phyloP scores from a whole-genome alignment of 2,797 vertebrate genomes.

The Anableps anableps region DNA sequence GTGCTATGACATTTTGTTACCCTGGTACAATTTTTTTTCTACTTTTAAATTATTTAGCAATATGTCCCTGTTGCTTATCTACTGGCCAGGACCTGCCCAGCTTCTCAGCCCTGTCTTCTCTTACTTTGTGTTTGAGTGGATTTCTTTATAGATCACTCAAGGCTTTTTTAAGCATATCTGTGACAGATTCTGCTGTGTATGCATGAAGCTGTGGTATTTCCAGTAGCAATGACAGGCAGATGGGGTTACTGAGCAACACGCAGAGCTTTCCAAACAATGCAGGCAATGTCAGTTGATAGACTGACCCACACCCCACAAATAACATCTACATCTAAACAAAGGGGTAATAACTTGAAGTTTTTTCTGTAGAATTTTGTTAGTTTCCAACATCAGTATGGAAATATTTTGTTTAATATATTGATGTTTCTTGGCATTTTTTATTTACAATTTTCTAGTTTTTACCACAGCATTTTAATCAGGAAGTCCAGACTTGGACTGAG shows the following conservation, averaged over 20 bases:
- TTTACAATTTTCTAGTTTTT: neutral
- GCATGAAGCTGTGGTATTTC: slow-evolving; percentile 39
- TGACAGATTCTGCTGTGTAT: slow-evolving; percentile 56
- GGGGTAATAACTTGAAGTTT: neutral
- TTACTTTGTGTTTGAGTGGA: slow-evolving; percentile 35
- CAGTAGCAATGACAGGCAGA: slow-evolving; percentile 45
- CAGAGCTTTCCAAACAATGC: neutral
- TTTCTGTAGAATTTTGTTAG: neutral
- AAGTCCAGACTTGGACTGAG: neutral
- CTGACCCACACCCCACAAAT: neutral
- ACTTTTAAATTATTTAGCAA: slow-evolving; percentile 32
- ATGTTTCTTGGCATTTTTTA: neutral
- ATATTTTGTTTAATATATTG: neutral
- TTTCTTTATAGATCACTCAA: slow-evolving; percentile 31
- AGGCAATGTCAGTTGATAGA: neutral
- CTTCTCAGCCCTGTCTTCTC: slow-evolving; percentile 12
- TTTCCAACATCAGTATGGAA: too few relatives aligned
- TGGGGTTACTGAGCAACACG: neutral
- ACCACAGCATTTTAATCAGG: neutral
- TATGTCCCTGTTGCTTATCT: slow-evolving; percentile 32
- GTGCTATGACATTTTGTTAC: neutral
- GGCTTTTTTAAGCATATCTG: slow-evolving; percentile 60
- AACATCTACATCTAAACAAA: neutral
- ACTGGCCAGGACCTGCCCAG: slow-evolving; percentile 46
- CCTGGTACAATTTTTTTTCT: slow-evolving; percentile 38